Evolutionary conservation across 1,140 invertebrate genomes (phyloP).

Genomic region (Achroia grisella): DNA sequence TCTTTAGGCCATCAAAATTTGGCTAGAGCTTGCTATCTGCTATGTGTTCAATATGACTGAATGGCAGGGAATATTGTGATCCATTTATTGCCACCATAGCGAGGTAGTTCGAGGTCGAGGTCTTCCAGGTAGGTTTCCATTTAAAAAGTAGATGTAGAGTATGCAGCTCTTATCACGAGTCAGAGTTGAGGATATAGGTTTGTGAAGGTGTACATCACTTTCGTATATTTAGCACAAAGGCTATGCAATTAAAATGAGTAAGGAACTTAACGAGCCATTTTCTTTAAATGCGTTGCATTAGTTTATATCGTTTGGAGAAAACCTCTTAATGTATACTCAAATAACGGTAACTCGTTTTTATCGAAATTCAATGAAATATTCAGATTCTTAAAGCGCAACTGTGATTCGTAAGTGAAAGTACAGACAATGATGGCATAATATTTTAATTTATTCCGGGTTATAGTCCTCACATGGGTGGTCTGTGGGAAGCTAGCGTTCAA

Average conservation of each 20-base stretch:
- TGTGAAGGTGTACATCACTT: no score
- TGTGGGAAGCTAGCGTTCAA: constrained; percentile 35
- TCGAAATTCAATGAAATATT: no score
- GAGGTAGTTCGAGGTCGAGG: no score
- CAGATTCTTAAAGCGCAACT: no score
- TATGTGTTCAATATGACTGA: background rate
- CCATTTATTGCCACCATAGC: constrained; percentile 7
- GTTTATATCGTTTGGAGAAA: constrained; percentile 22
- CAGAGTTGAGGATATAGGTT: constrained; percentile 16
- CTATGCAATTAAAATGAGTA: no score
- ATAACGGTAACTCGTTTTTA: no score
- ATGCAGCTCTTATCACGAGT: constrained; percentile 7
- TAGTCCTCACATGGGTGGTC: constrained; percentile 40
- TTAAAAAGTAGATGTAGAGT: constrained; percentile 37
- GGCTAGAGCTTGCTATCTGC: constrained; percentile 3
- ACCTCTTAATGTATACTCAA: constrained; percentile 30
- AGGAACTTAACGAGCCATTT: no score
- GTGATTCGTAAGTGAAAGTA: constrained; percentile 7
- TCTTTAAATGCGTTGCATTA: constrained; percentile 14
- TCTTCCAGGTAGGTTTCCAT: constrained; percentile 14
- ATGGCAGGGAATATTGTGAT: constrained; percentile 2
- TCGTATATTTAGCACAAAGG: no score
- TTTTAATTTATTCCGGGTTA: constrained; percentile 53
- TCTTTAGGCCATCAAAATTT: constrained; percentile 7
- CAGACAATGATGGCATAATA: constrained; percentile 10